These are phyloP conservation scores for Harmothoe impar DNA, from an alignment of 2,888 invertebrate genomes.

Conservation along the genomic window DNA sequence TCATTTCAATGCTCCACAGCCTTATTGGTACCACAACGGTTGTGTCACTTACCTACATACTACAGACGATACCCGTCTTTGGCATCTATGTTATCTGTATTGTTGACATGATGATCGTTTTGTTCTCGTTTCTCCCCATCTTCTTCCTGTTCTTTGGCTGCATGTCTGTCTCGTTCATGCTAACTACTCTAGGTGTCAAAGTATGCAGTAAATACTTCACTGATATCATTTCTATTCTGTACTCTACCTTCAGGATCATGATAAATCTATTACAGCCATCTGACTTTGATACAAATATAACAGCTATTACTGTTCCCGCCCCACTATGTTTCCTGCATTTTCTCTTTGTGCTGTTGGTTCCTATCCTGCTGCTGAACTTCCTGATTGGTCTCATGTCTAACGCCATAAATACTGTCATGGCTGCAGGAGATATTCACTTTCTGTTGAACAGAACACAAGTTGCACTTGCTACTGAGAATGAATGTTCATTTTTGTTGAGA, in stretches of 20 bases:
- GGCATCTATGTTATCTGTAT: background rate
- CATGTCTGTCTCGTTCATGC: background rate
- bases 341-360: background rate
- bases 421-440: background rate
- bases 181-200: background rate
- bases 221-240: background rate
- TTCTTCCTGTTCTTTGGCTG: background rate
- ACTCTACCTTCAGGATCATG: background rate
- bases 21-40: background rate
- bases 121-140: background rate
- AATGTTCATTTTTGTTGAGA: background rate
- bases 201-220: background rate
- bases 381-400: background rate
- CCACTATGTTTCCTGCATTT: background rate
- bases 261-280: background rate
- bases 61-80: background rate
- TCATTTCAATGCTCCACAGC: background rate
- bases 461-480: background rate
- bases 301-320: background rate
- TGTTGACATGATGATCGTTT: background rate
- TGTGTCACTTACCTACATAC: background rate
- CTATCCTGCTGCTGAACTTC: background rate
- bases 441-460: background rate
- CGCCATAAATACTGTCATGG: background rate
- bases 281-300: background rate